These are phyloP conservation scores for Rhodophaea formosa DNA, from an alignment of 2,888 invertebrate species.

Conservation along the genomic window DNA sequence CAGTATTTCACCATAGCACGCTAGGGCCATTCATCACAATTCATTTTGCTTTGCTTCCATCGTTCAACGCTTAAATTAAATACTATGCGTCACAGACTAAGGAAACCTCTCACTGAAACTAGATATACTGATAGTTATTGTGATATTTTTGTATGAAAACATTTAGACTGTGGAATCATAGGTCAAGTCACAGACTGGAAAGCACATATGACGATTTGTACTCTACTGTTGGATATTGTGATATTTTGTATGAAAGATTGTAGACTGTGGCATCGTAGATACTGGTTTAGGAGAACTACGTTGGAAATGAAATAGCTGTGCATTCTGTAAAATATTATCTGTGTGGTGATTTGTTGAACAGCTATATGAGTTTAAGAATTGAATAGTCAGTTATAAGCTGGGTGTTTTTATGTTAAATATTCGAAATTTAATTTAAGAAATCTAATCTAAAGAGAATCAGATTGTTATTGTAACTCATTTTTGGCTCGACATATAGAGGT, in stretches of 20 bases:
- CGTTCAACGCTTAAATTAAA: conserved; percentile 30
- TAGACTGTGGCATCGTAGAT: background rate
- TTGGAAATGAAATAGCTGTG: background rate
- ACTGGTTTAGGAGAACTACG: background rate
- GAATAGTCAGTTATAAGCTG: too few species aligned
- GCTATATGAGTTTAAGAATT: too few species aligned
- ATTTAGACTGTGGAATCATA: background rate
- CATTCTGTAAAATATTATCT: background rate
- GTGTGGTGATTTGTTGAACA: background rate
- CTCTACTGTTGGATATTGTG: background rate
- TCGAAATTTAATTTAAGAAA: too few species aligned
- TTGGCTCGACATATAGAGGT: too few species aligned
- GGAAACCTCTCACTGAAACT: background rate
- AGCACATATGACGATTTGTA: background rate
- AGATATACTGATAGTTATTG: background rate
- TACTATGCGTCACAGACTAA: conserved; percentile 20
- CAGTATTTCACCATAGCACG: conserved; percentile 34
- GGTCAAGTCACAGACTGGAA: conserved; percentile 17
- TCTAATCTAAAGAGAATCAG: too few species aligned
- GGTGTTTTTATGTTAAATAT: too few species aligned
- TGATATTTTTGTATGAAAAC: background rate
- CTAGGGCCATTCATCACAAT: conserved; percentile 37
- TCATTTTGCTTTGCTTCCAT: conserved; percentile 35
- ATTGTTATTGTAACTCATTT: too few species aligned
- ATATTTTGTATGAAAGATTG: background rate